Evolutionary conservation across 1,140 invertebrate species (phyloP).

Genomic region (Drosophila guanche): DNA sequence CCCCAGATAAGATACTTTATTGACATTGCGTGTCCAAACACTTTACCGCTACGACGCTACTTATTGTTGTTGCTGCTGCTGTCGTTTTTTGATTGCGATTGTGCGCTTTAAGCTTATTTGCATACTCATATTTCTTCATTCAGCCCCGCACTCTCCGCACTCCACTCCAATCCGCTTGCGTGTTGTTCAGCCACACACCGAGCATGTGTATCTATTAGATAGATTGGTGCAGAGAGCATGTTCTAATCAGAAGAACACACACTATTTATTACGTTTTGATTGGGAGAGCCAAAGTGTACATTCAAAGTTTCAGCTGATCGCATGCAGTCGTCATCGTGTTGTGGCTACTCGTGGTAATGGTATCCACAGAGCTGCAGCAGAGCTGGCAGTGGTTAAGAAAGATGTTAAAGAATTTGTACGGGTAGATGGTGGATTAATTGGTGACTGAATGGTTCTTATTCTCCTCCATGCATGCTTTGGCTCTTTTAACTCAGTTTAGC

Average conservation of each 20-base stretch:
- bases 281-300: conserved; percentile 31
- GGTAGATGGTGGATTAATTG: too few relatives aligned
- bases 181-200: conserved; percentile 47
- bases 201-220: conserved; percentile 57
- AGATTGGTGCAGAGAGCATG: conserved; percentile 36
- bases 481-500: too few relatives aligned
- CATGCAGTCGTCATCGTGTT: not conserved
- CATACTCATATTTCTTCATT: conserved; percentile 75
- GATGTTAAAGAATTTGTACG: too few relatives aligned
- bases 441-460: too few relatives aligned
- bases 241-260: conserved; percentile 54
- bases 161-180: too few relatives aligned
- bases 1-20: conserved; percentile 77
- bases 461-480: too few relatives aligned
- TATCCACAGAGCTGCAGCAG: too few relatives aligned
- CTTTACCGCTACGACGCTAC: conserved; percentile 77
- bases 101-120: conserved; percentile 80
- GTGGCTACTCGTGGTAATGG: too few relatives aligned
- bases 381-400: too few relatives aligned
- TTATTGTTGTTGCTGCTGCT: conserved; percentile 48
- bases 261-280: conserved; percentile 49
- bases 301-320: conserved; percentile 32
- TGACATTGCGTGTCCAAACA: conserved; percentile 81
- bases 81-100: conserved; percentile 74
- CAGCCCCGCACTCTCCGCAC: conserved; percentile 28